Evolutionary conservation across 2,797 vertebrate genomes (phyloP), one percentile per base, ranked within the genome.

Genomic region (Selene dorsalis): DNA sequence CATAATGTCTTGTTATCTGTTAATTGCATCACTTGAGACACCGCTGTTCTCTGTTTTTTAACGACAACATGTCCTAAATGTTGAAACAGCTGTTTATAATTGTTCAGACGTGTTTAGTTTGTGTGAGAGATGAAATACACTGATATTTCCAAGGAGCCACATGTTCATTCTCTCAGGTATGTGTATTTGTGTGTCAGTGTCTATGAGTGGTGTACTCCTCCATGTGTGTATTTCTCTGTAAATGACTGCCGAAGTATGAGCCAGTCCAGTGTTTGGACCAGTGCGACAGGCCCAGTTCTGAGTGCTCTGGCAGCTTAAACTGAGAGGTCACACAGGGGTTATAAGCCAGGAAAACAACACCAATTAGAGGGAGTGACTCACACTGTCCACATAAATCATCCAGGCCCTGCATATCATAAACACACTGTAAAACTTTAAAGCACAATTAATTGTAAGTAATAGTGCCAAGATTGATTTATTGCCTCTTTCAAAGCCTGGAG

Each of bases 351-450:
- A 93, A 93, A 94, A 93, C 92, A 93, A 93, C 90, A 75, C 86
- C 93, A 95, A 94, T 95, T 95, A 95, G 89, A 94, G 92, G 88
- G 93, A 93, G 89, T 95, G 94, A 96, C 93, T 96, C 93, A 93
- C 91, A 88, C 90, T 94, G 95, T 95, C 92, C 89, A 78, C 94
- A 95, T 97, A 96, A 97, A 97, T 97, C 95, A 94, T 86, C 87
- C 88, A 12, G 79, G 92, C 94, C 92, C 91, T 93, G 88, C 89
- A 94, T 92, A 95, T 96, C 95, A 96, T 95, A 95, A 96, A 96
- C 95, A 96, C 94, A 94, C 94, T 94, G 93, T 97, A 96, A 97
- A 97, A 96, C 88, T 96, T 95, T 95, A 94, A 96, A 96, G 93
- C 90, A 92, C 94, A 96, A 96, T 95, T 96, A 95, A 95, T 96